Evolutionary conservation across 2,113 vertebrate genomes (phyloP).

Genomic region (Equus przewalskii): DNA sequence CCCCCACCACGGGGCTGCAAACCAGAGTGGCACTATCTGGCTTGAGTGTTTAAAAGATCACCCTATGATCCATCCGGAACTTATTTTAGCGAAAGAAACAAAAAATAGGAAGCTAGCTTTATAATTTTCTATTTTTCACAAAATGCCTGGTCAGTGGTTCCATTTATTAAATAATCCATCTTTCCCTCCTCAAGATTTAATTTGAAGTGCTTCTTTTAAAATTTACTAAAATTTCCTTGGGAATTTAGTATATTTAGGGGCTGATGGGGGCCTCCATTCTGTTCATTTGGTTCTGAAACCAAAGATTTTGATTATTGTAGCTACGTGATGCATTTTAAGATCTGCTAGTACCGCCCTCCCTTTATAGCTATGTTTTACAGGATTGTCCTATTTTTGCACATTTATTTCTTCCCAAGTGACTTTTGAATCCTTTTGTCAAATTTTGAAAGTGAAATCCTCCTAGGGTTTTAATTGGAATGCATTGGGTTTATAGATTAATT

Average conservation of each 20-base stretch:
- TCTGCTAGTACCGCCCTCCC: not conserved
- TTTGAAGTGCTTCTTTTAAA: not conserved
- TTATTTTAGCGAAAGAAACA: not conserved
- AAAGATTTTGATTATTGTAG: not conserved
- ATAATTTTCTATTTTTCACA: not conserved
- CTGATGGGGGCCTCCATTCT: not conserved
- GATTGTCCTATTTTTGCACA: not conserved
- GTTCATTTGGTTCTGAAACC: conserved; percentile 42
- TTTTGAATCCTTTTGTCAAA: conserved; percentile 56
- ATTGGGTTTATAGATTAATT: conserved; percentile 8
- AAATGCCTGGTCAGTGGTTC: not conserved
- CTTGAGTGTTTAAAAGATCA: not conserved
- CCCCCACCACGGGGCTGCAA: rapidly evolving
- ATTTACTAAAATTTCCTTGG: not conserved
- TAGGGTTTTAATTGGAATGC: conserved; percentile 35
- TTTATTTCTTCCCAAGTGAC: not conserved
- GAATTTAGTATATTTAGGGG: not conserved
- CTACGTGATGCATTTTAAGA: not conserved
- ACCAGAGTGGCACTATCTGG: not conserved
- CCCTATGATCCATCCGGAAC: not conserved
- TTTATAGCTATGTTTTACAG: not conserved
- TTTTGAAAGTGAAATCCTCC: conserved; percentile 58
- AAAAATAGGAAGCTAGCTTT: not conserved
- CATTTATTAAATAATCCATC: not conserved
- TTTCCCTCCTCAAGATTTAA: not conserved